Percentiles rank a stretch among this genome's conserved stretches.
phyloP scores from a whole-genome alignment of 2,113 vertebrate species.

The Takifugu bimaculatus region DNA sequence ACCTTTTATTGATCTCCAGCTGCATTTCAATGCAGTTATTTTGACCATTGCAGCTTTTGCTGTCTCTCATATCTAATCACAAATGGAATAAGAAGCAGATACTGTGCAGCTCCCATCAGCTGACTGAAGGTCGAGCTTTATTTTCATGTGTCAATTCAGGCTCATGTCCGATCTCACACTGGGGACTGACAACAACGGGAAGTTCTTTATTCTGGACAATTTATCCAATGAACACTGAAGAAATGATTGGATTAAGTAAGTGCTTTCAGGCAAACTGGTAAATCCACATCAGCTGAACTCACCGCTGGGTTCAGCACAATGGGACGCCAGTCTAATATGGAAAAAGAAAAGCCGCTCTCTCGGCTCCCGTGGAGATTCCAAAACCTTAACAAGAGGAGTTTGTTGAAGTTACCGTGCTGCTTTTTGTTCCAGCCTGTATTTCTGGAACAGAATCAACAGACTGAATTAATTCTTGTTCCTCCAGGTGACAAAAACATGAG shows the following conservation, averaged over 20 bases:
- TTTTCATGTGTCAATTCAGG: background rate
- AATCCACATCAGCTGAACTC: background rate
- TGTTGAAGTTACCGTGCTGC: conserved; percentile 13
- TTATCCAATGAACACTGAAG: conserved; percentile 44
- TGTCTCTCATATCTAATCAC: no score
- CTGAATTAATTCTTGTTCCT: conserved; percentile 30
- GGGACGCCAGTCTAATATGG: conserved; percentile 26
- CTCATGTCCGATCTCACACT: conserved; percentile 22
- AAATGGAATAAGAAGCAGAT: no score
- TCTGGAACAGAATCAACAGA: conserved; percentile 43
- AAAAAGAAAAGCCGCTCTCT: conserved; percentile 23
- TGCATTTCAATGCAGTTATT: no score
- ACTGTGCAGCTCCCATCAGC: background rate
- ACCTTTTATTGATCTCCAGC: no score
- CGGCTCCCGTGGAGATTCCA: conserved; percentile 32
- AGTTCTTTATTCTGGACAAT: conserved; percentile 28
- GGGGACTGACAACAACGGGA: conserved; percentile 22
- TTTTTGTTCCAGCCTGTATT: conserved; percentile 34
- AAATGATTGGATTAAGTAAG: conserved; percentile 46
- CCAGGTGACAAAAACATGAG: conserved; percentile 48
- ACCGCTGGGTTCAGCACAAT: conserved; percentile 1
- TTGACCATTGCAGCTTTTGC: no score
- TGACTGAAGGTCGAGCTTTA: background rate
- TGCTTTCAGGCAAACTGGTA: conserved; percentile 17
- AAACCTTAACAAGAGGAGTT: conserved; percentile 33